Conservation (phyloP, 1,140 invertebrate species). For the Fopius arisanus region DNA sequence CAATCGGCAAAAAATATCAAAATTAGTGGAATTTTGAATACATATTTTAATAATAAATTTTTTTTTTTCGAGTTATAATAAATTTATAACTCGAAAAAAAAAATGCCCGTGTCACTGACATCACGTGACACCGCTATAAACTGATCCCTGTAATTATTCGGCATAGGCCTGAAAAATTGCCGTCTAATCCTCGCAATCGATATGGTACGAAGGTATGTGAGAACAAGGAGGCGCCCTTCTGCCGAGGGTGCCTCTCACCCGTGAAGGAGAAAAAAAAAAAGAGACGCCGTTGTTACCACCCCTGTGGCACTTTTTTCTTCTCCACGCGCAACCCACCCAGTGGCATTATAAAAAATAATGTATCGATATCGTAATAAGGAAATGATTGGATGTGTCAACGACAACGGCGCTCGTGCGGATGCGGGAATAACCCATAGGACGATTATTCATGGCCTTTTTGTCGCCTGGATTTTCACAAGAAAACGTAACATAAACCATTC, state of each 20-base stretch:
- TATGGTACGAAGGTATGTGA: constrained; percentile 35
- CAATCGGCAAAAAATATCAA: too few species aligned
- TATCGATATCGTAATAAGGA: constrained; percentile 63
- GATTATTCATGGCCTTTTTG: constrained; percentile 30
- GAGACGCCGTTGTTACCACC: constrained; percentile 5
- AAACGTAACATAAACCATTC: constrained; percentile 1
- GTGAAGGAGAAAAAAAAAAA: background rate
- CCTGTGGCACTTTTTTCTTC: constrained; percentile 14
- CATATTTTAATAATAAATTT: too few species aligned
- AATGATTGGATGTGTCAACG: constrained; percentile 59
- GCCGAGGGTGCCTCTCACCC: background rate
- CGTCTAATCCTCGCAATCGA: constrained; percentile 55
- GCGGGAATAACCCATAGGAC: constrained; percentile 9
- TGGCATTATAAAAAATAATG: constrained; percentile 53
- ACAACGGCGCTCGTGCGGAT: constrained; percentile 30
- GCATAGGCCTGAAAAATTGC: constrained; percentile 61
- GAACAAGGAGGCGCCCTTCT: background rate
- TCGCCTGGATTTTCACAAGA: constrained; percentile 20
- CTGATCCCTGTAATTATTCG: constrained; percentile 50
- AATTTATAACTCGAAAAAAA: background rate
- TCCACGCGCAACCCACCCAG: background rate
- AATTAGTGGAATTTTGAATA: too few species aligned
- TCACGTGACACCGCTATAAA: background rate
- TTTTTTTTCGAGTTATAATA: too few species aligned
- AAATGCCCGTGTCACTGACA: background rate